Base-by-base conservation (phyloP, 2,797 vertebrate genomes). In the Macroramphosus scolopax region DNA sequence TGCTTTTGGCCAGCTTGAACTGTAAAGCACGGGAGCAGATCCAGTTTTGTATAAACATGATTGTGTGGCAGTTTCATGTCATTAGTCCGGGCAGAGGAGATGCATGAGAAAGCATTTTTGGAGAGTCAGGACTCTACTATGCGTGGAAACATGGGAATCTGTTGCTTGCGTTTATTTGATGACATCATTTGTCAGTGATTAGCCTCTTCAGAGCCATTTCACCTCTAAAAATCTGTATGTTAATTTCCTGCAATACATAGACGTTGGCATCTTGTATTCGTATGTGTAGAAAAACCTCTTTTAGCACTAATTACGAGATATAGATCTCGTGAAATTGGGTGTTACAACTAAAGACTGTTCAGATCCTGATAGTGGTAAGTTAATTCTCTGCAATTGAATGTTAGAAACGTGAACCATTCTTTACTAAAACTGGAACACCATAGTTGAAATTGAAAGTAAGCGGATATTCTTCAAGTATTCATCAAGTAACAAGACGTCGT, bases 391-490 rank as follows among this genome's bases (percentile, higher is more conserved):
- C n/a, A n/a, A n/a, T n/a, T n/a, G n/a, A n/a, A n/a, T n/a, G n/a
- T n/a, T n/a, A n/a, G n/a, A n/a, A n/a, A n/a, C n/a, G n/a, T n/a
- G n/a, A n/a, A n/a, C n/a, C n/a, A n/a, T n/a, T n/a, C n/a, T n/a
- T n/a, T n/a, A n/a, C n/a, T n/a, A n/a, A n/a, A n/a, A n/a, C n/a
- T n/a, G n/a, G n/a, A n/a, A n/a, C n/a, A n/a, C n/a, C n/a, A n/a
- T n/a, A n/a, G n/a, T n/a, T n/a, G n/a, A n/a, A n/a, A n/a, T n/a
- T n/a, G n/a, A n/a, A n/a, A n/a, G n/a, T n/a, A n/a, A n/a, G n/a
- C n/a, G n/a, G n/a, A n/a, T n/a, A n/a, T 35, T 57, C 18, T 51
- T 63, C 26, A 38, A 43, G 22, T 33, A 36, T 51, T 49, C 3
- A 49, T 49, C 36, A 36, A 35, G 14, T 25, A 22, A 31, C 49